Percentiles rank a stretch among this genome's conserved stretches.
Conservation (phyloP, 2,888 invertebrate species). For the Dioctria linearis region DNA sequence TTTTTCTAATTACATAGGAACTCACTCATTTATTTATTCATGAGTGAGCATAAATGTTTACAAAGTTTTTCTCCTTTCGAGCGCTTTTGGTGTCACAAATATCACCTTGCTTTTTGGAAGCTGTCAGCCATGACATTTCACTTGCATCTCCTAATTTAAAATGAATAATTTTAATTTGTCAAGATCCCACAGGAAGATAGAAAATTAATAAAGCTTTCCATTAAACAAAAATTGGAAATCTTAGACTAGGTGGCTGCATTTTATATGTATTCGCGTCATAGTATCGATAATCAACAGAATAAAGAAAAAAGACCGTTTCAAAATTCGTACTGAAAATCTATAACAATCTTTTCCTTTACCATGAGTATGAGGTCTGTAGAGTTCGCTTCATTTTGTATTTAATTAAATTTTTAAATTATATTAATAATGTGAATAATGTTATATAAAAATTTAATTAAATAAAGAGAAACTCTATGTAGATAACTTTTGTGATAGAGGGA, state of each 20-base stretch:
- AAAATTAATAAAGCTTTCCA: not conserved
- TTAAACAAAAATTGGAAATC: not conserved
- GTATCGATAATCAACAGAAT: not conserved
- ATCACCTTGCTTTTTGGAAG: not conserved
- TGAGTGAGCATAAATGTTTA: not conserved
- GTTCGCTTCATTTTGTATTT: no score
- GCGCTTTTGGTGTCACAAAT: not conserved
- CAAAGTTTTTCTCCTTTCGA: not conserved
- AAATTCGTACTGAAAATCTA: no score
- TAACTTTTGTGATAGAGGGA: no score
- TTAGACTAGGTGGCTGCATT: not conserved
- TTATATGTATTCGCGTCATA: not conserved
- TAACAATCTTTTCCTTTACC: no score
- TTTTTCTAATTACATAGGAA: not conserved
- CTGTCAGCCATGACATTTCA: not conserved
- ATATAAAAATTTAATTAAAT: no score
- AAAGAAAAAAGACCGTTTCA: no score
- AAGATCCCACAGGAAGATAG: not conserved
- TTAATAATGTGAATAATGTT: no score
- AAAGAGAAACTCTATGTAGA: no score
- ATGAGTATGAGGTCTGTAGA: no score
- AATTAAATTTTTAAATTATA: no score
- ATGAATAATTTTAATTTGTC: no score
- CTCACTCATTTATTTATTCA: not conserved
- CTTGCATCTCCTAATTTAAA: not conserved